These are phyloP conservation scores for Erebia epiphron DNA, from an alignment of 2,888 invertebrate genomes.

Conservation along the genomic window DNA sequence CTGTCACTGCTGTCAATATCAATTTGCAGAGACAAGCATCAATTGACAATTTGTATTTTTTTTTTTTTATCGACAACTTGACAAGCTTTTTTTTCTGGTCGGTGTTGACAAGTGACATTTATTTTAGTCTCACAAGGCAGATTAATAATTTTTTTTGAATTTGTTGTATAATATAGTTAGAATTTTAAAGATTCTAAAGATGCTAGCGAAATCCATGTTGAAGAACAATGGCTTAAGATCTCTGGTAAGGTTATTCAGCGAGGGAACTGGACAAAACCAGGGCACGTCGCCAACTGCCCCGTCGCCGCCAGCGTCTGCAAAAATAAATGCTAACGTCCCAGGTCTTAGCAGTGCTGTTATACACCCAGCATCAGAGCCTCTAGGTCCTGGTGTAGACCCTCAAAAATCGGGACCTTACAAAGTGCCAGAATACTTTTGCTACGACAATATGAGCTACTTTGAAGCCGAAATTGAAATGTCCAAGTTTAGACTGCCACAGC, in stretches of 20 bases:
- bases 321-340: constrained; percentile 76
- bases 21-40: too few relatives aligned
- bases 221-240: constrained; percentile 33
- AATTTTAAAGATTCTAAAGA: constrained; percentile 46
- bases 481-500: constrained; percentile 90
- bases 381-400: constrained; percentile 88
- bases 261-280: constrained; percentile 49
- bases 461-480: constrained; percentile 94
- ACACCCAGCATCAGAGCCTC: constrained; percentile 77
- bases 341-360: constrained; percentile 86
- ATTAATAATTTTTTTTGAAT: constrained; percentile 33
- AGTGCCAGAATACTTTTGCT: constrained; percentile 94
- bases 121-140: too few relatives aligned
- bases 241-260: constrained; percentile 56
- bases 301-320: constrained; percentile 41
- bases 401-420: constrained; percentile 88
- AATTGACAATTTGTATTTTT: too few relatives aligned
- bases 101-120: too few relatives aligned
- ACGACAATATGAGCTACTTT: constrained; percentile 88
- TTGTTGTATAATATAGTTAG: constrained; percentile 58
- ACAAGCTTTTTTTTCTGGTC: too few relatives aligned
- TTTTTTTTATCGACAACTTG: too few relatives aligned
- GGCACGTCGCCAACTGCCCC: constrained; percentile 44
- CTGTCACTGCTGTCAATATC: too few relatives aligned
- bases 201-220: constrained; percentile 44